Conservation (phyloP, 2,888 invertebrate species). For the Halictus quadricinctus region DNA sequence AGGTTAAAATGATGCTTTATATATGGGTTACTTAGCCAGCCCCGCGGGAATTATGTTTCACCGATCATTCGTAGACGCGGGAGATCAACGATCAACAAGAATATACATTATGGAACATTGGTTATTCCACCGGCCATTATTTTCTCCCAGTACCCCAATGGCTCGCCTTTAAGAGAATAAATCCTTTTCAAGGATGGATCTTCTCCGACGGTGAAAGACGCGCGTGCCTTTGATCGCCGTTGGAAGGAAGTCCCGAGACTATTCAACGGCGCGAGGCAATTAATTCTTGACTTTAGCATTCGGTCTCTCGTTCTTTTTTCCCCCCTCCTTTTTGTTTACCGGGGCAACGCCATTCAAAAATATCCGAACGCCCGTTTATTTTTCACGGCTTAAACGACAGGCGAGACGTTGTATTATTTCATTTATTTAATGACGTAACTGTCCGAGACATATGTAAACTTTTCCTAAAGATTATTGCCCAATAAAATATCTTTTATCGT, state of each 20-base stretch:
- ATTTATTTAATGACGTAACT: not conserved
- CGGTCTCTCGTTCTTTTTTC: not conserved
- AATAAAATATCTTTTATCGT: not conserved
- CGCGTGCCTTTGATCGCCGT: constrained; percentile 43
- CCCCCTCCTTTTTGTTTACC: not conserved
- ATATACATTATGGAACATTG: constrained; percentile 49
- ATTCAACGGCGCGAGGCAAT: constrained; percentile 43
- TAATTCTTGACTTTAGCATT: constrained; percentile 50
- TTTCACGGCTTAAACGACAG: not conserved
- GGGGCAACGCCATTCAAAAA: not conserved
- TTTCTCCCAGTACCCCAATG: constrained; percentile 33
- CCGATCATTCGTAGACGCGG: constrained; percentile 49
- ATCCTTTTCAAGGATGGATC: constrained; percentile 51
- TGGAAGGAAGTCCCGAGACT: constrained; percentile 46
- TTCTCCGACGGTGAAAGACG: constrained; percentile 39
- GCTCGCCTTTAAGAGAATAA: constrained; percentile 48
- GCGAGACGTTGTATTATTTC: not conserved
- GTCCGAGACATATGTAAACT: not conserved
- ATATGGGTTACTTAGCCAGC: constrained; percentile 44
- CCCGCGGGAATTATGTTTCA: constrained; percentile 44
- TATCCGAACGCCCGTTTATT: not conserved
- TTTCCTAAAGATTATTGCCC: not conserved
- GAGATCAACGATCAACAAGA: constrained; percentile 56
- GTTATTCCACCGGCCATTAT: constrained; percentile 49
- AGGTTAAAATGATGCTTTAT: constrained; percentile 53